Base-by-base conservation (phyloP, 2,797 vertebrate species). In the Pipistrellus pipistrellus region DNA sequence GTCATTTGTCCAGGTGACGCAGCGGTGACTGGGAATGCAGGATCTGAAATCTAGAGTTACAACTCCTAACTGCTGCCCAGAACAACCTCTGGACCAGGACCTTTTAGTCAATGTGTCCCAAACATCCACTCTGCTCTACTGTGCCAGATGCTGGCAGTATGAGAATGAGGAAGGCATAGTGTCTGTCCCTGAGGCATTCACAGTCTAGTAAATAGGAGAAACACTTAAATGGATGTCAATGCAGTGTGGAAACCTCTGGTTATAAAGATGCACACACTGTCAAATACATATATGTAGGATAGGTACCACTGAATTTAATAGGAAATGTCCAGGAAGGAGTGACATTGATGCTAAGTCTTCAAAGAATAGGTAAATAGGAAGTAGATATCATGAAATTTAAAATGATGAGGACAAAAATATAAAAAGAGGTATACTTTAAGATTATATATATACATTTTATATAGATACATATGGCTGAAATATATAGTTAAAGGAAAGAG, bases 81-180 rank as follows among this genome's bases (percentile, higher is more conserved):
- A 5, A 1, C 11, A 46, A 32, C 3, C 38, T 17, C 11, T 38
- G 2, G 30, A 41, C 25, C 35, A 77, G 32, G 12, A 7, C 2
- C 0, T 23, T 10, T 21, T 3, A 30, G 25, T 2, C 6, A 35
- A 2, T 3, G 8, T 9, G 1, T 10, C 35, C 23, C 27, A 8
- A 51, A 21, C 38, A 21, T 62, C 25, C 46, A 83, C 11, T 75
- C 15, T 55, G 59, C 13, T 9, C 6, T 12, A 17, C 9, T 11
- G 4, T 46, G 35, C 13, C 32, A 64, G 48, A n/a, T 27, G 8
- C 44, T 83, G 27, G 8, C 2, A 35, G 25, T 21, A 23, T 10
- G 46, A 64, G 23, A n/a, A 46, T 25, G 30, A 35, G 2, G 10
- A n/a, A 87, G 51, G 14, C 5, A 12, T 48, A 38, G 18, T 27